phyloP scores from a whole-genome alignment of 2,113 vertebrate genomes.

The Cinclus mexicanus region DNA sequence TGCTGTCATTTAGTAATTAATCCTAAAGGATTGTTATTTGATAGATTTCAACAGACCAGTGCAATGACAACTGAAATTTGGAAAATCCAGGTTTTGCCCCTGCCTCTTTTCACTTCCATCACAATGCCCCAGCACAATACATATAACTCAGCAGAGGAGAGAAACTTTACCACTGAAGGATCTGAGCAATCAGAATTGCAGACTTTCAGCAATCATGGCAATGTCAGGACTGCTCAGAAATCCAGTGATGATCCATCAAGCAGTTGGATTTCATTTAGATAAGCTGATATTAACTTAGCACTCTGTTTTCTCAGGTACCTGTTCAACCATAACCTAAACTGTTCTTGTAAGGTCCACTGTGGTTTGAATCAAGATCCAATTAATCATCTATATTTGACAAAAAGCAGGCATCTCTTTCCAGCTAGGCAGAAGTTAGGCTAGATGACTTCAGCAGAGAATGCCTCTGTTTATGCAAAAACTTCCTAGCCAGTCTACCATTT shows the following conservation, averaged over 20 bases:
- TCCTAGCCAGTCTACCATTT: not conserved
- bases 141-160: not conserved
- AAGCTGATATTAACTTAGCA: not conserved
- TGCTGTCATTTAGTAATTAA: not conserved
- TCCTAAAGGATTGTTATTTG: not conserved
- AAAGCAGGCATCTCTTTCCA: not conserved
- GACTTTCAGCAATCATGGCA: not conserved
- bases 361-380: not conserved
- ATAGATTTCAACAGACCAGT: not conserved
- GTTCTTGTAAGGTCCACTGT: not conserved
- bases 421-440: not conserved
- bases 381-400: not conserved
- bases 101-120: not conserved
- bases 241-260: not conserved
- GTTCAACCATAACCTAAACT: not conserved
- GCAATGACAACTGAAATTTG: not conserved
- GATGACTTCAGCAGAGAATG: not conserved
- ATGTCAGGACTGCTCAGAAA: not conserved
- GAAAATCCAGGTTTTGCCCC: not conserved
- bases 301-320: not conserved
- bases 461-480: not conserved
- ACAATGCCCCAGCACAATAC: not conserved
- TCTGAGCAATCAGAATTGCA: not conserved
- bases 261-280: not conserved
- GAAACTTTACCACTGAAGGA: not conserved